phyloP scores from a whole-genome alignment of 2,888 invertebrate genomes.

The Sarcophaga variegata region DNA sequence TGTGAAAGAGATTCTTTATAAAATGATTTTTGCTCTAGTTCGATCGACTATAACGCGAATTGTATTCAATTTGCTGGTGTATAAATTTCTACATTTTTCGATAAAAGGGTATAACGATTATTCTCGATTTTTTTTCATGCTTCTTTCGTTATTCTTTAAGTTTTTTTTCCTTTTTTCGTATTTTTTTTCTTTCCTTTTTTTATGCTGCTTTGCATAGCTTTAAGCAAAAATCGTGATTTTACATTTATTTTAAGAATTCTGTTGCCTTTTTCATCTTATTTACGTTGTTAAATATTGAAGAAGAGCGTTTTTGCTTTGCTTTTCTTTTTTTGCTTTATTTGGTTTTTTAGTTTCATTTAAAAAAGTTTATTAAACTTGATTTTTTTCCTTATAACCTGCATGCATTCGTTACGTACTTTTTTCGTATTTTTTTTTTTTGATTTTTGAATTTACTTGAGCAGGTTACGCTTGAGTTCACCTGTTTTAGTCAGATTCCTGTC shows the following conservation, averaged over 20 bases:
- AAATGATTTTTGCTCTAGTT: slow-evolving; percentile 61
- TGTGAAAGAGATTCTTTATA: slow-evolving; percentile 42
- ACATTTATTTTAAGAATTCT: slow-evolving; percentile 63
- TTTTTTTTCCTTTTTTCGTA: slow-evolving; percentile 27
- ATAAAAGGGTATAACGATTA: slow-evolving; percentile 52
- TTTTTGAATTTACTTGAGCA: slow-evolving; percentile 41
- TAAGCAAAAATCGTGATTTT: slow-evolving; percentile 72
- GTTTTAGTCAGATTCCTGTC: slow-evolving; percentile 80
- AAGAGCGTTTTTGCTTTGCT: slow-evolving; percentile 45
- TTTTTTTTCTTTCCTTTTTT: not conserved
- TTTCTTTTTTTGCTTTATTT: not conserved
- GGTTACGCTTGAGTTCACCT: slow-evolving; percentile 76
- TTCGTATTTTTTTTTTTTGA: slow-evolving; percentile 41
- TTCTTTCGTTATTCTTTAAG: slow-evolving; percentile 27
- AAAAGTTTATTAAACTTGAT: slow-evolving; percentile 67
- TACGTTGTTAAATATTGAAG: slow-evolving; percentile 56
- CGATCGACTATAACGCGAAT: slow-evolving; percentile 32
- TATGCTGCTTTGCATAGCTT: slow-evolving; percentile 70
- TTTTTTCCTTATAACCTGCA: slow-evolving; percentile 7
- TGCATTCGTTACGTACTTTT: slow-evolving; percentile 41
- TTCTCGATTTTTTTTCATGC: slow-evolving; percentile 27
- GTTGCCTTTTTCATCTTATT: slow-evolving; percentile 24
- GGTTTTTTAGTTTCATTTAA: not conserved
- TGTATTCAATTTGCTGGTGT: slow-evolving; percentile 53
- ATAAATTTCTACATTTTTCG: slow-evolving; percentile 11